Conservation (phyloP, 2,113 vertebrate genomes). For the Mastomys coucha region DNA sequence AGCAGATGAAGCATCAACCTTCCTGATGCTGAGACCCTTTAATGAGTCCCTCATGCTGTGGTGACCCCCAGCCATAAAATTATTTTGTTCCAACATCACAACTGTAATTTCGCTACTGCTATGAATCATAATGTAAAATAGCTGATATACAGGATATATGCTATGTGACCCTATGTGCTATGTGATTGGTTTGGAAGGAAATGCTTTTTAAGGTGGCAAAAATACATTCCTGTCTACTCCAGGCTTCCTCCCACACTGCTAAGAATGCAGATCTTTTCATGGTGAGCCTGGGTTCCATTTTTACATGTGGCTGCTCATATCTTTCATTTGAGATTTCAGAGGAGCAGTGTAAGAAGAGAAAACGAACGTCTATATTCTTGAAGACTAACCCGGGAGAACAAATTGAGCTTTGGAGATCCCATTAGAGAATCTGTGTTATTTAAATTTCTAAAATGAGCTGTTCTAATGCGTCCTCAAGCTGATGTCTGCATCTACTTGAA, state of each 20-base stretch:
- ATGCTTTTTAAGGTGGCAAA: background rate
- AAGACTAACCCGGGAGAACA: constrained; percentile 55
- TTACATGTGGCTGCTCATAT: background rate
- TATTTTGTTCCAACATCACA: background rate
- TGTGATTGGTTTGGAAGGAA: background rate
- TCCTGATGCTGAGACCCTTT: background rate
- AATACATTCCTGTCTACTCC: background rate
- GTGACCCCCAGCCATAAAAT: background rate
- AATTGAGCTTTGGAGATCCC: constrained; percentile 57
- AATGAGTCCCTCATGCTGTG: background rate
- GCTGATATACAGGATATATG: background rate
- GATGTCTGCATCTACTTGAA: constrained; percentile 3
- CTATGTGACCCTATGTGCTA: background rate
- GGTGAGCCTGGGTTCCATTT: background rate
- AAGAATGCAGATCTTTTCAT: background rate
- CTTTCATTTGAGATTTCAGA: constrained; percentile 22
- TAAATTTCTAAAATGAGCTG: constrained; percentile 64
- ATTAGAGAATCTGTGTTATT: constrained; percentile 60
- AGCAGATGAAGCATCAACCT: no score
- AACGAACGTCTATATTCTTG: constrained; percentile 47
- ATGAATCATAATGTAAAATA: background rate
- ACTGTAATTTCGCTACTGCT: background rate
- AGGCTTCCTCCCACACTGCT: background rate
- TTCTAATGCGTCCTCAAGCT: constrained; percentile 53
- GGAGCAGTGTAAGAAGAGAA: constrained; percentile 57